A percentile compares a stretch with the other conserved stretches of the same genome.
Conservation (phyloP, 1,140 invertebrate species). For the Drosophila trapezifrons region DNA sequence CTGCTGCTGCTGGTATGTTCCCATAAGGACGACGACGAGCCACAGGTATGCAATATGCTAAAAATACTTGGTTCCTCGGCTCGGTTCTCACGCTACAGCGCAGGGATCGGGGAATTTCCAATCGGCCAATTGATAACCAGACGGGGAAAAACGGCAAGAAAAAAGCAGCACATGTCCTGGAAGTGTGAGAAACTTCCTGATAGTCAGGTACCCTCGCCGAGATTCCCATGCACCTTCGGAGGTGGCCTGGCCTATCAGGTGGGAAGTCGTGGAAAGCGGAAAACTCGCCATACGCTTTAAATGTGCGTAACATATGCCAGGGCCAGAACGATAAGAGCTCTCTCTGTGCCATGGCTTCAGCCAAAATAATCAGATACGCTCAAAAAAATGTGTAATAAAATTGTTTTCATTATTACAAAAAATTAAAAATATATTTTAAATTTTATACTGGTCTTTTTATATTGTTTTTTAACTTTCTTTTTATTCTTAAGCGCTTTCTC, state of each 20-base stretch:
- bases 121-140: conserved; percentile 70
- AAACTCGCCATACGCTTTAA: conserved; percentile 79
- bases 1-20: conserved; percentile 25
- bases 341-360: conserved; percentile 29
- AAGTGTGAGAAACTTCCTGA: conserved; percentile 65
- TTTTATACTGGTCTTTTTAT: too few relatives aligned
- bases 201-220: conserved; percentile 38
- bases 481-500: background rate
- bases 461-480: background rate
- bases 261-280: conserved; percentile 43
- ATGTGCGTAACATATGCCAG: conserved; percentile 81
- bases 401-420: background rate
- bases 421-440: too few relatives aligned
- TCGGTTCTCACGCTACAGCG: conserved; percentile 66
- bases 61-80: conserved; percentile 15
- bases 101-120: conserved; percentile 62
- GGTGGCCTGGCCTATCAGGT: conserved; percentile 51
- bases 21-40: conserved; percentile 10
- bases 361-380: conserved; percentile 36
- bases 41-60: conserved; percentile 53
- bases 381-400: background rate
- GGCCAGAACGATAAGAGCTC: conserved; percentile 67
- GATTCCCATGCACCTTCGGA: conserved; percentile 51
- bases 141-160: conserved; percentile 58
- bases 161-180: conserved; percentile 55